Conservation (phyloP, 2,888 invertebrate genomes). For the Lottia gigantea region DNA sequence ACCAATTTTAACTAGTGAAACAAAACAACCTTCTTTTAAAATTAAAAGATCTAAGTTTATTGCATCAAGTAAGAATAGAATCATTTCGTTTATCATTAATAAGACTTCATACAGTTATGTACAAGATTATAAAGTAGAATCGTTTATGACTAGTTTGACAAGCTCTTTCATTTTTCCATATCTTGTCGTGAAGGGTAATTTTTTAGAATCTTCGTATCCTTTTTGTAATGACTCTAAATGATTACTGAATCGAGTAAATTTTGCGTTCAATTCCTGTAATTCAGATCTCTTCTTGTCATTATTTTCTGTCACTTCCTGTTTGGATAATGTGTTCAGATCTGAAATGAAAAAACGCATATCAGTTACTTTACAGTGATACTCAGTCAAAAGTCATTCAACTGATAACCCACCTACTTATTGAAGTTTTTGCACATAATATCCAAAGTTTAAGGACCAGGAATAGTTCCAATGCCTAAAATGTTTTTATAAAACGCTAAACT, state of each 20-base stretch:
- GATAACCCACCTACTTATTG: too few relatives aligned
- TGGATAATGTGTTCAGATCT: slow-evolving; percentile 31
- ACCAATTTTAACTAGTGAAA: too few relatives aligned
- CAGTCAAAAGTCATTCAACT: too few relatives aligned
- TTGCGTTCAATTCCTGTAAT: slow-evolving; percentile 28
- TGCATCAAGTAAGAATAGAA: too few relatives aligned
- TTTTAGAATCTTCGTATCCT: slow-evolving; percentile 29
- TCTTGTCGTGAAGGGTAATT: slow-evolving; percentile 16
- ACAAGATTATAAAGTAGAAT: background rate
- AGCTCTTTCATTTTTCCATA: slow-evolving; percentile 31
- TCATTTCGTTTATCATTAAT: too few relatives aligned
- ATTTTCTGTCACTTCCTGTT: slow-evolving; percentile 29
- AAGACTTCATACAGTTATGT: too few relatives aligned
- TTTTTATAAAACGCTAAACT: too few relatives aligned
- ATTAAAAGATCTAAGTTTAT: too few relatives aligned
- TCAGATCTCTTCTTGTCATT: slow-evolving; percentile 26
- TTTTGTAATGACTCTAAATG: slow-evolving; percentile 27
- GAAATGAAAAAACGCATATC: background rate
- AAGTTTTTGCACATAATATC: too few relatives aligned
- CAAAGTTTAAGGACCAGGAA: too few relatives aligned
- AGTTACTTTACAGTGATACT: background rate
- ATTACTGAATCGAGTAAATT: slow-evolving; percentile 29
- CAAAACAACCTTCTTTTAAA: too few relatives aligned
- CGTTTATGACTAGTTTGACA: slow-evolving; percentile 30
- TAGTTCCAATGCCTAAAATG: too few relatives aligned